These are phyloP conservation scores for Hemistola chrysoprasaria DNA, from an alignment of 2,888 invertebrate genomes.

Conservation along the genomic window DNA sequence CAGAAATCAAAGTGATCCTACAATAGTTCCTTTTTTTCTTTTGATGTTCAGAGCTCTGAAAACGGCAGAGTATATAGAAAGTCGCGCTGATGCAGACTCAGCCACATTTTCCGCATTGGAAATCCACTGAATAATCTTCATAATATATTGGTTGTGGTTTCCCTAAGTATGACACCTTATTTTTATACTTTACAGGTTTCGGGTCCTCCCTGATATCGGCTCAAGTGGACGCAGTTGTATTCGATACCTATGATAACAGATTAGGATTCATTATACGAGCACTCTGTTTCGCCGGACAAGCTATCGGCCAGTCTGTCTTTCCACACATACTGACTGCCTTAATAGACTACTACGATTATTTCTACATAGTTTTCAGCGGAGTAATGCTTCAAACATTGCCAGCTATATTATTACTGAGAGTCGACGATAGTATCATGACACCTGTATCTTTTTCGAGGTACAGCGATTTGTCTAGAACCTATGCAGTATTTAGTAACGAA, in stretches of 20 bases:
- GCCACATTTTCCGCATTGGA: no score
- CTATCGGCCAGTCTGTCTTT: constrained; percentile 67
- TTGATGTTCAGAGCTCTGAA: no score
- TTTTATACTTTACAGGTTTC: constrained; percentile 53
- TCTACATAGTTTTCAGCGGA: constrained; percentile 61
- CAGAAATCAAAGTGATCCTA: no score
- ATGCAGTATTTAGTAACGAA: constrained; percentile 63
- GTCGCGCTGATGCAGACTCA: no score
- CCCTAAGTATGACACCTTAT: no score
- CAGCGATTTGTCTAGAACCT: constrained; percentile 63
- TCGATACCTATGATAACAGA: constrained; percentile 71
- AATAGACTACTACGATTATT: constrained; percentile 62
- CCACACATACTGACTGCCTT: constrained; percentile 68
- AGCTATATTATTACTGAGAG: constrained; percentile 61
- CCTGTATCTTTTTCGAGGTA: constrained; percentile 62
- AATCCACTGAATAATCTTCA: no score
- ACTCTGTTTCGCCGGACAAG: constrained; percentile 68
- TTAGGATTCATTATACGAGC: constrained; percentile 62
- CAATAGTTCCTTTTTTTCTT: no score
- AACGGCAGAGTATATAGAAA: no score
- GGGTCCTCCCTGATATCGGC: constrained; percentile 72
- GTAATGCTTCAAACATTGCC: constrained; percentile 71
- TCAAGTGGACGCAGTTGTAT: constrained; percentile 73
- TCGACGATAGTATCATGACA: constrained; percentile 48
- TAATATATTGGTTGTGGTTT: no score